Conservation (phyloP, 2,888 invertebrate species). For the Eristalis pertinax region DNA sequence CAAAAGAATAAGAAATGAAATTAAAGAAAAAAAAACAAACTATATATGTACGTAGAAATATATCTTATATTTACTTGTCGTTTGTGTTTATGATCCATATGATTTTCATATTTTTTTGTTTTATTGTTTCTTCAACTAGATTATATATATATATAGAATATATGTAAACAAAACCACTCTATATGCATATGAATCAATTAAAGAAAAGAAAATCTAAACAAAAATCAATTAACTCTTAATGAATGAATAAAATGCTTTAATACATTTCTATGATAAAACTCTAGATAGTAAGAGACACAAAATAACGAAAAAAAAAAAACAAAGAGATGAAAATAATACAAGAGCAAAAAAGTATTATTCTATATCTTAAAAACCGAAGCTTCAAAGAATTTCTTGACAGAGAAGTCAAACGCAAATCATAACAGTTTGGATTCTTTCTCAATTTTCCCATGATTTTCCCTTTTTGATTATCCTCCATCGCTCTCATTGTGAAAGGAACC, state of each 20-base stretch:
- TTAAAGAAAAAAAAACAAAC: slow-evolving; percentile 1
- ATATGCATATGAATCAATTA: slow-evolving; percentile 67
- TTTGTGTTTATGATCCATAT: slow-evolving; percentile 49
- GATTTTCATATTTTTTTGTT: slow-evolving; percentile 19
- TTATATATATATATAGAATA: slow-evolving; percentile 50
- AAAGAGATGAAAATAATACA: too few relatives aligned
- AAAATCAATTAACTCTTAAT: slow-evolving; percentile 70
- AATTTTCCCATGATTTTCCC: slow-evolving; percentile 16
- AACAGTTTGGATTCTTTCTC: slow-evolving; percentile 26
- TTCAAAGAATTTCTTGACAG: slow-evolving; percentile 22
- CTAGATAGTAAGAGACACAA: slow-evolving; percentile 7
- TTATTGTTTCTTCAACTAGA: slow-evolving; percentile 46
- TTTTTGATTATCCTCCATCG: slow-evolving; percentile 29
- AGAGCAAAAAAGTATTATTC: slow-evolving; percentile 65
- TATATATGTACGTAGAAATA: slow-evolving; percentile 45
- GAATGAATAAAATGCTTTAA: slow-evolving; percentile 69
- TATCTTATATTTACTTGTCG: slow-evolving; percentile 41
- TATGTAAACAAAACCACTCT: slow-evolving; percentile 42
- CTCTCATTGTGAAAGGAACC: slow-evolving; percentile 59
- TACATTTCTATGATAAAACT: slow-evolving; percentile 64
- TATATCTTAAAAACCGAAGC: slow-evolving; percentile 52
- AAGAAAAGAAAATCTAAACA: slow-evolving; percentile 15
- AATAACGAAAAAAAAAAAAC: slow-evolving; percentile 17
- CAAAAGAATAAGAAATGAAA: slow-evolving; percentile 15
- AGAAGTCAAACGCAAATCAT: slow-evolving; percentile 39